Conservation (phyloP, 2,888 invertebrate genomes). For the Leptopilina syphax region DNA sequence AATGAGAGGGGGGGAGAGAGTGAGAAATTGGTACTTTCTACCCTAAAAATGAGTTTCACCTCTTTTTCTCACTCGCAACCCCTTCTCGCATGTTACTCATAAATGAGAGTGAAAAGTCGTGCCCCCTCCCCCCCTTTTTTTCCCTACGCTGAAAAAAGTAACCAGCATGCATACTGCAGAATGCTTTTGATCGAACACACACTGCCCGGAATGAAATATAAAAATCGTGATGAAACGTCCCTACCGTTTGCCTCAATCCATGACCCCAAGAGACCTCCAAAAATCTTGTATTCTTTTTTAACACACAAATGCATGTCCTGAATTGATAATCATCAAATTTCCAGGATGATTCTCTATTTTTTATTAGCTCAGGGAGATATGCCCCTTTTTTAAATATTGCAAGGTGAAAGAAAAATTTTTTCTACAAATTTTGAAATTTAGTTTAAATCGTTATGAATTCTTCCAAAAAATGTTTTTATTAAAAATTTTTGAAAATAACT, state of each 20-base stretch:
- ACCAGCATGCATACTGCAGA: constrained; percentile 64
- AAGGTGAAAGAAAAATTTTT: too few relatives aligned
- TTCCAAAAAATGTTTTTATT: too few relatives aligned
- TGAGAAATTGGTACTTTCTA: constrained; percentile 71
- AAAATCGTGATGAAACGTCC: constrained; percentile 70
- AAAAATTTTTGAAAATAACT: too few relatives aligned
- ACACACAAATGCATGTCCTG: constrained; percentile 17
- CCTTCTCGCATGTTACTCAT: constrained; percentile 50
- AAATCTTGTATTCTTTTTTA: constrained; percentile 37
- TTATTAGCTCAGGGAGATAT: not conserved
- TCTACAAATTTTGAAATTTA: too few relatives aligned
- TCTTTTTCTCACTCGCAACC: constrained; percentile 21
- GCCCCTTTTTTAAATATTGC: constrained; percentile 2
- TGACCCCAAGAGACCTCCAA: constrained; percentile 15
- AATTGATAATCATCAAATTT: constrained; percentile 38
- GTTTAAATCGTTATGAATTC: too few relatives aligned
- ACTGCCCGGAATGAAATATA: constrained; percentile 68
- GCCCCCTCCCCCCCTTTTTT: not conserved
- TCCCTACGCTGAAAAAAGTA: not conserved
- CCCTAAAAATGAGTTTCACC: constrained; percentile 33
- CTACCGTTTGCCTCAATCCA: constrained; percentile 52
- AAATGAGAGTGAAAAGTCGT: constrained; percentile 47
- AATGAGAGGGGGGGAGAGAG: constrained; percentile 54
- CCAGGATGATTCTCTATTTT: constrained; percentile 14
- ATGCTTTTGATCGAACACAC: constrained; percentile 65